Percentiles rank a stretch among this genome's conserved stretches.
These are phyloP conservation scores for Tauraco hartlaubi DNA, from an alignment of 2,797 vertebrate species.

Conservation along the genomic window DNA sequence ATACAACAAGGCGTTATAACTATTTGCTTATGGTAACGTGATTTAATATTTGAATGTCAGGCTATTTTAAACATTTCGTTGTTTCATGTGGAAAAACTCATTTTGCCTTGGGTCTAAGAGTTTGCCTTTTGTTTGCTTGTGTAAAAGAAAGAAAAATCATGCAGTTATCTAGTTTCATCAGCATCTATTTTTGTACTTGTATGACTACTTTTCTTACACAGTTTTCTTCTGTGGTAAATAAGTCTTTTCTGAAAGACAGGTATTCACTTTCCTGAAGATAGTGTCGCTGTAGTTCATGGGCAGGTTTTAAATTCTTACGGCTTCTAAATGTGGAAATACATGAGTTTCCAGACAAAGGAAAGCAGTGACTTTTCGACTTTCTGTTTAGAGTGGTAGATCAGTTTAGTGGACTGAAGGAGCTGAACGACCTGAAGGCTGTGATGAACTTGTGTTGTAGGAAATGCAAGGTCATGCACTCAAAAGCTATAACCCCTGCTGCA, in stretches of 20 bases:
- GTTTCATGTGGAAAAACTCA: background rate
- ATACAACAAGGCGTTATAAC: background rate
- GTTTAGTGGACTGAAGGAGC: background rate
- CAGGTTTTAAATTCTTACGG: background rate
- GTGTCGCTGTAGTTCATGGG: conserved; percentile 12
- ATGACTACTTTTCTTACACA: background rate
- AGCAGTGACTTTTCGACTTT: background rate
- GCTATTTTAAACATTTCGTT: background rate
- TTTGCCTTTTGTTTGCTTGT: background rate
- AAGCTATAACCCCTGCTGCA: background rate
- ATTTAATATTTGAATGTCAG: background rate
- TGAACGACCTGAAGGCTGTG: background rate
- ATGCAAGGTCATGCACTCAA: background rate
- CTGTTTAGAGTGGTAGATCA: background rate
- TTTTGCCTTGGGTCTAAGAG: background rate
- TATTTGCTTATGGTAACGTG: background rate
- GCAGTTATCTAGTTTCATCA: background rate
- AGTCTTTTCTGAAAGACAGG: conserved; percentile 1
- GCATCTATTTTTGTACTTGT: background rate
- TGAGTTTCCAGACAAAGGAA: conserved; percentile 8
- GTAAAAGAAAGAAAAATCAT: background rate
- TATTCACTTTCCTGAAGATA: background rate
- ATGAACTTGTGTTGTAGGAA: background rate
- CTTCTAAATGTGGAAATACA: background rate
- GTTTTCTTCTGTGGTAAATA: background rate